Evolutionary conservation across 2,113 vertebrate species (phyloP).

Genomic region (Gymnocephalus cernua): DNA sequence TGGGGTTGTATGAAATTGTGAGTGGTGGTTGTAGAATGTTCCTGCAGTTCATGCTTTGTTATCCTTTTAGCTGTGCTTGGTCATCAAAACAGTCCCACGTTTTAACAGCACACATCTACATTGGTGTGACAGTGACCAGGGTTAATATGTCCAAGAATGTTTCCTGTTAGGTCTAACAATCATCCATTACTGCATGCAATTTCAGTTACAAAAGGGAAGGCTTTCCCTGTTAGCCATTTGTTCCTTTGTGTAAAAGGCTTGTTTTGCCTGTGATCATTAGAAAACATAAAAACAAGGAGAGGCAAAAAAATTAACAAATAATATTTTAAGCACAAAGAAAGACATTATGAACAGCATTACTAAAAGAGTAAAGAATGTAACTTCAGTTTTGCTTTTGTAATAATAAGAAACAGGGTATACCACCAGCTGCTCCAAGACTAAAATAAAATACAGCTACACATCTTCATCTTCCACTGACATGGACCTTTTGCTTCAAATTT

Average conservation of each 20-base stretch:
- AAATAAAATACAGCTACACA: not conserved
- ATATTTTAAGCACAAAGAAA: not conserved
- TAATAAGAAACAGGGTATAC: not conserved
- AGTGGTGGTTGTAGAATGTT: not conserved
- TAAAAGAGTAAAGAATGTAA: not conserved
- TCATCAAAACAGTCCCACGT: conserved; percentile 14
- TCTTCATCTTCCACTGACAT: not conserved
- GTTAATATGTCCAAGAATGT: conserved; percentile 65
- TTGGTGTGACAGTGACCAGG: not conserved
- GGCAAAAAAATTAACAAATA: not conserved
- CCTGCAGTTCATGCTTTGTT: not conserved
- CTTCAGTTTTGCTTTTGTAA: not conserved
- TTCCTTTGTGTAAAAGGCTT: not conserved
- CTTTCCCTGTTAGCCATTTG: not conserved
- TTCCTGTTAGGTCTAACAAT: conserved; percentile 22
- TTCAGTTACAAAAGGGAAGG: conserved; percentile 20
- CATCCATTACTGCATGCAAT: conserved; percentile 57
- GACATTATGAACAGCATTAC: no score
- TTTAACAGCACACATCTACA: conserved; percentile 40
- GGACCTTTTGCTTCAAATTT: not conserved
- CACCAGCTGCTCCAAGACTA: not conserved
- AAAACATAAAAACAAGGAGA: not conserved
- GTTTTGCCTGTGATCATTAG: not conserved
- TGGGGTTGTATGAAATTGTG: no score
- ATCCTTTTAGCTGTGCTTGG: not conserved